Conservation (phyloP, 2,888 invertebrate genomes). For the Hemistola chrysoprasaria region DNA sequence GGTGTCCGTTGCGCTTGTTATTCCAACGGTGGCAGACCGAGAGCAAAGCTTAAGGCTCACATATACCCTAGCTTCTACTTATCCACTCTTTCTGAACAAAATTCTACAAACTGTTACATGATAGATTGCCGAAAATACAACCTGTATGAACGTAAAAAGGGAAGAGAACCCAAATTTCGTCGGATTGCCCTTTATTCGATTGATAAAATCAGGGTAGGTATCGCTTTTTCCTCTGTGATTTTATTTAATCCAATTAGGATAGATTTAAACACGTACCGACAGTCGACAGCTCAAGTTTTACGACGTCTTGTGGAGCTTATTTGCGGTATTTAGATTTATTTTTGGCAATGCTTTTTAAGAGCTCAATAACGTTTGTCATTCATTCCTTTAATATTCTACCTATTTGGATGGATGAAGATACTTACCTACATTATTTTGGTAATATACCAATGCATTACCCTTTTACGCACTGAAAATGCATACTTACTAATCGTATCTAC, state of each 20-base stretch:
- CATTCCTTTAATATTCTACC: too few relatives aligned
- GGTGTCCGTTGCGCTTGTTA: constrained; percentile 72
- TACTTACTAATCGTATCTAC: too few relatives aligned
- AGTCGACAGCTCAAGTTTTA: background rate
- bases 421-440: too few relatives aligned
- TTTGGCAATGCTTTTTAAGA: too few relatives aligned
- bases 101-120: constrained; percentile 18
- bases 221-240: constrained; percentile 20
- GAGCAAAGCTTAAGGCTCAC: constrained; percentile 40
- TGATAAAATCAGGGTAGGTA: constrained; percentile 13
- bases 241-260: constrained; percentile 18
- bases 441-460: too few relatives aligned
- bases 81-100: constrained; percentile 14
- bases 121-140: constrained; percentile 23
- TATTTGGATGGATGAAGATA: too few relatives aligned
- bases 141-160: constrained; percentile 18
- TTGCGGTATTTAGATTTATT: constrained; percentile 14
- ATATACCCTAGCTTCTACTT: constrained; percentile 13
- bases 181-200: constrained; percentile 15
- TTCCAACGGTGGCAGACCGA: constrained; percentile 53
- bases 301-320: too few relatives aligned
- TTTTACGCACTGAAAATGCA: too few relatives aligned
- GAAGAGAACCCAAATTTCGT: constrained; percentile 9
- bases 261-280: constrained; percentile 1
- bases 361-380: too few relatives aligned